Evolutionary conservation across 1,140 invertebrate species (phyloP).

Genomic region (Bombus polaris): DNA sequence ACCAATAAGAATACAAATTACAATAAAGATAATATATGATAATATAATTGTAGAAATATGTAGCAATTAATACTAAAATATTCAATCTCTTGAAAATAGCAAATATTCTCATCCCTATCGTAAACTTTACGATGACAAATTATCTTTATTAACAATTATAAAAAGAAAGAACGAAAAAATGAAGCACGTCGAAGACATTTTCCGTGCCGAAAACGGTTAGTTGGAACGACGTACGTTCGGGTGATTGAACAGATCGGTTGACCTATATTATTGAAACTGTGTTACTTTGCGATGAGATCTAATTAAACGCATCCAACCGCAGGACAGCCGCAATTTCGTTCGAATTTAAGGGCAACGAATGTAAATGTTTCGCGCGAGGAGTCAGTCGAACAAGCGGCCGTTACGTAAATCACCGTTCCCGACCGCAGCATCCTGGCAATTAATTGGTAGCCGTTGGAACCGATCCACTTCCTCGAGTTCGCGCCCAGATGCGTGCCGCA

Average conservation of each 20-base stretch:
- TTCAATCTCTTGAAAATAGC: not conserved
- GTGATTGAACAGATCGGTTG: slow-evolving; percentile 24
- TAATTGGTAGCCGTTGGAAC: slow-evolving; percentile 36
- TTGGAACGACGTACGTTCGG: too few species aligned
- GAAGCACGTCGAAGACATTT: not conserved
- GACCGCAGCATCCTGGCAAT: slow-evolving; percentile 20
- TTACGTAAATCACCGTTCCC: slow-evolving; percentile 44
- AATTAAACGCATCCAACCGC: slow-evolving; percentile 29
- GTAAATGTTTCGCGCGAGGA: slow-evolving; percentile 39
- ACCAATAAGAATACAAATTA: too few species aligned
- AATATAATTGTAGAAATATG: too few species aligned
- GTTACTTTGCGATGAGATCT: slow-evolving; percentile 2
- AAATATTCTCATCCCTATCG: not conserved
- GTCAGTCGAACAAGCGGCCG: not conserved
- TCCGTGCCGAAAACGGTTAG: not conserved
- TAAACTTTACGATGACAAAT: too few species aligned
- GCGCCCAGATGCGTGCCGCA: not conserved
- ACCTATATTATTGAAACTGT: slow-evolving; percentile 7
- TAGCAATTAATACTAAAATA: not conserved
- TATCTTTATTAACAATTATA: too few species aligned
- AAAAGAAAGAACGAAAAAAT: not conserved
- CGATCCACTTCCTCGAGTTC: slow-evolving; percentile 18
- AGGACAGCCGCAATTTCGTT: slow-evolving; percentile 18
- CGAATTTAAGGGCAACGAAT: slow-evolving; percentile 33
- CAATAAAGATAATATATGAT: too few species aligned